Percentiles rank a stretch among this genome's conserved stretches.
Conservation (phyloP, 2,888 invertebrate species). For the Pterobdella sp. region DNA sequence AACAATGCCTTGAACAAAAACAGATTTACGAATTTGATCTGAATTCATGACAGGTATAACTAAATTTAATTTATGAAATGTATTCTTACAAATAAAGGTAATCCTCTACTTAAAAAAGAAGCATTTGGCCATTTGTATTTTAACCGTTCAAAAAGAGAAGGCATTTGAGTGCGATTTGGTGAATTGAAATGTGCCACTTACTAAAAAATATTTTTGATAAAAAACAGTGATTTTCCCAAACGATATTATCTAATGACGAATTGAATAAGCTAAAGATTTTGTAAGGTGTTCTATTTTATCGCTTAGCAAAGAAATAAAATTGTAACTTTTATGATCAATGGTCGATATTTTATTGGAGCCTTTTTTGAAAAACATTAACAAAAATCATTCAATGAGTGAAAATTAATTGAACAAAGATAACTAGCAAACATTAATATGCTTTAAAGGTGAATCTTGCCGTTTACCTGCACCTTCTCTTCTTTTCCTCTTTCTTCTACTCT, state of each 20-base stretch:
- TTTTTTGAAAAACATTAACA: too few relatives aligned
- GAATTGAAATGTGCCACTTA: too few relatives aligned
- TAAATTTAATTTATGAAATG: neutral
- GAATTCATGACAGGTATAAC: neutral
- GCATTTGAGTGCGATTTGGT: neutral
- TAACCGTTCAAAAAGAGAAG: neutral
- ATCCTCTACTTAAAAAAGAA: neutral
- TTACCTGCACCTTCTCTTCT: too few relatives aligned
- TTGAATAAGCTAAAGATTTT: too few relatives aligned
- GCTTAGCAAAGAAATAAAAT: neutral
- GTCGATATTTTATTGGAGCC: too few relatives aligned
- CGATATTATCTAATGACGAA: too few relatives aligned
- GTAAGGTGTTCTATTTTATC: neutral
- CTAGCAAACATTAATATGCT: too few relatives aligned
- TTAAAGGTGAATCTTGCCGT: too few relatives aligned
- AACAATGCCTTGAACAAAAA: neutral
- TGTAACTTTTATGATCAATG: too few relatives aligned
- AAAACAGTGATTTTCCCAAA: neutral
- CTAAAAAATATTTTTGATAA: neutral
- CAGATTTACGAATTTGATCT: neutral
- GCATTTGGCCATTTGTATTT: neutral
- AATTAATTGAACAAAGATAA: too few relatives aligned
- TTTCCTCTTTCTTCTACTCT: too few relatives aligned
- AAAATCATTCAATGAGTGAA: too few relatives aligned
- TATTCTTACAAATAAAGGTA: slow-evolving; percentile 2